Conservation (phyloP, 2,797 vertebrate genomes). For the Enteromius fasciolatus region DNA sequence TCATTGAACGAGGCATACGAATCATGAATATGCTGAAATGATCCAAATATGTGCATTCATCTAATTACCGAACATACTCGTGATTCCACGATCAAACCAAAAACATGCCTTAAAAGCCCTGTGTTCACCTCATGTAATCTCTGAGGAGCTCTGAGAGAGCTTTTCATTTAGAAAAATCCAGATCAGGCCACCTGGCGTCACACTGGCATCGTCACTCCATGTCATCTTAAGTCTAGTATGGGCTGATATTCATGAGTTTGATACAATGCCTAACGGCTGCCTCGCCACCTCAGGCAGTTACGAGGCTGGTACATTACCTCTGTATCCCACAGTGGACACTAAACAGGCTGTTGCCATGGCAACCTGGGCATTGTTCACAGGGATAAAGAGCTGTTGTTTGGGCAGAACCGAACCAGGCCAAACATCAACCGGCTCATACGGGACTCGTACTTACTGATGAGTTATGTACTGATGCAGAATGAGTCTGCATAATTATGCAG, state of each 20-base stretch:
- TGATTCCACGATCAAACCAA: not conserved
- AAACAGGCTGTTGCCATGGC: conserved; percentile 49
- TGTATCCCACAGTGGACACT: conserved; percentile 42
- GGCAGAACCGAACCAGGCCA: not conserved
- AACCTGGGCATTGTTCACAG: conserved; percentile 31
- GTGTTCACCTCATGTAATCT: not conserved
- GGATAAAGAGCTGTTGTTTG: conserved; percentile 18
- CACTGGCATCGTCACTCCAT: not conserved
- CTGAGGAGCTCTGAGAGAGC: not conserved
- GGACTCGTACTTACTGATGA: not conserved
- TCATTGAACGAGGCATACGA: not conserved
- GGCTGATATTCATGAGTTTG: conserved; percentile 34
- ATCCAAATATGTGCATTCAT: not conserved
- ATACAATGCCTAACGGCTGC: not conserved
- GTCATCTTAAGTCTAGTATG: not conserved
- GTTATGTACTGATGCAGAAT: not conserved
- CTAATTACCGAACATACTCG: not conserved
- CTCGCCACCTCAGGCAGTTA: conserved; percentile 19
- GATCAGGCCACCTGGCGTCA: not conserved
- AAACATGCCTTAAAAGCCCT: not conserved
- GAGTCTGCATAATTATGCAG: not conserved
- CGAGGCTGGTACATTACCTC: conserved; percentile 45
- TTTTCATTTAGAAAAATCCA: not conserved
- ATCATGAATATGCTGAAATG: not conserved
- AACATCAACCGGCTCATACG: not conserved